Evolutionary conservation across 1,140 invertebrate genomes (phyloP), one percentile per base, ranked within the genome.

Genomic region (Sesamia nonagrioides): DNA sequence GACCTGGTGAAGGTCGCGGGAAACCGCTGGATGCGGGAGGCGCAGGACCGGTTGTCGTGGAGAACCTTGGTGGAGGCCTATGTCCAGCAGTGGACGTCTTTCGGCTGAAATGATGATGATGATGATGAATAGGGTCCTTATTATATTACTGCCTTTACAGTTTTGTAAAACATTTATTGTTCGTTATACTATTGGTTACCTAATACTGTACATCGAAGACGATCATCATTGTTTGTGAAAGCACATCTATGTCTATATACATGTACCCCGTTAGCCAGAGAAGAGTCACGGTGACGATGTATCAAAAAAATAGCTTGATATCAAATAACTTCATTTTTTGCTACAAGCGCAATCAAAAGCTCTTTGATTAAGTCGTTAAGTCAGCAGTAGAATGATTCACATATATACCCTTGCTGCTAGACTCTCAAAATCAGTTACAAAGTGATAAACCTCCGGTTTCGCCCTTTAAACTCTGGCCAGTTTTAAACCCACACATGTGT

Each of bases 401-500:
- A 50, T n/a, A 50, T n/a, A 35, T 35, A 73, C 50, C 21, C 37
- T 73, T 73, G 17, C 37, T 37, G 15, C 69, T 27, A 50, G 50
- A 73, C 52, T 37, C 11, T 50, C 50, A 50, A 3, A 35, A 73
- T 69, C 42, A 35, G 17, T 27, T 27, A 69, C 50, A 42, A 72
- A 37, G 27, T 15, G 13, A 69, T 69, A 69, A 69, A 69, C 66
- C 66, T 69, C 35, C 42, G 7, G 52, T 69, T 75, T 56, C 18
- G 42, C 42, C 72, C 72, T 75, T 21, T 71, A 71, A 33, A 52
- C 68, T 35, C 35, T 18, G 27, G 48, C 13, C 13, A 50, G 37
- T 56, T 50, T 50, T n/a, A 11, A 2, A n/a, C 45, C 74, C 45
- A 76, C 74, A 52, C 33, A 50, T 33, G 69, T 76, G 35, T 60